A percentile compares a stretch with the other conserved stretches of the same genome.
These are phyloP conservation scores for Calameuta pallipes DNA, from an alignment of 2,888 invertebrate species.

Conservation along the genomic window DNA sequence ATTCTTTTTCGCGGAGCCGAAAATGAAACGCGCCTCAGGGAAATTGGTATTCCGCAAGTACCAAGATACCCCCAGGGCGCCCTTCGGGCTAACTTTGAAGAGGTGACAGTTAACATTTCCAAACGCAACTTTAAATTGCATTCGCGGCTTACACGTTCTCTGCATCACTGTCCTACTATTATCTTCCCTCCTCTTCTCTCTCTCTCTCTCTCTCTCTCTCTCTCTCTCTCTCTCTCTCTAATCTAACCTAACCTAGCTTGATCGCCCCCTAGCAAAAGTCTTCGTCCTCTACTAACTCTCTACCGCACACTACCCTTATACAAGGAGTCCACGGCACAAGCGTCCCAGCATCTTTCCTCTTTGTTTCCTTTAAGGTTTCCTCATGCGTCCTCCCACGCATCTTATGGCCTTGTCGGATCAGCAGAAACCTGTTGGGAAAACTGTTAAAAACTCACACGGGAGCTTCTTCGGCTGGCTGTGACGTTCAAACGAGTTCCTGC, in stretches of 20 bases:
- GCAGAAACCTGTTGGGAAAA: conserved; percentile 17
- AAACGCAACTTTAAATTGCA: conserved; percentile 6
- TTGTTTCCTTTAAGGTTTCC: neutral
- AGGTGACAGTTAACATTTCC: conserved; percentile 6
- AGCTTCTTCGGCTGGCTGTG: conserved; percentile 31
- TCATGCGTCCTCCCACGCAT: neutral
- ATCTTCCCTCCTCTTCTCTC: neutral
- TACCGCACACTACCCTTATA: neutral
- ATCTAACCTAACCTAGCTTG: neutral
- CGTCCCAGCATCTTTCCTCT: neutral
- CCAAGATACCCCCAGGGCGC: neutral
- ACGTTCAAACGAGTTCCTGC: conserved; percentile 55
- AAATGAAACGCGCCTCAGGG: neutral
- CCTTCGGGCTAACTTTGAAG: neutral
- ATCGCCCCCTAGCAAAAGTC: neutral
- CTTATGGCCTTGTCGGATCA: neutral
- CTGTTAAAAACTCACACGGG: conserved; percentile 20
- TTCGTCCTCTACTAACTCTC: neutral
- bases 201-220: too few relatives aligned
- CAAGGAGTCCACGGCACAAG: neutral
- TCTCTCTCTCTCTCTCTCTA: neutral
- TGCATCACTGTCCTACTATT: neutral
- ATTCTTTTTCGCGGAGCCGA: neutral
- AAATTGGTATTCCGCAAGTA: neutral
- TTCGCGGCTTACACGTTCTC: neutral